Evolutionary conservation across 2,888 invertebrate species (phyloP).

Genomic region (Melanotus villosus): DNA sequence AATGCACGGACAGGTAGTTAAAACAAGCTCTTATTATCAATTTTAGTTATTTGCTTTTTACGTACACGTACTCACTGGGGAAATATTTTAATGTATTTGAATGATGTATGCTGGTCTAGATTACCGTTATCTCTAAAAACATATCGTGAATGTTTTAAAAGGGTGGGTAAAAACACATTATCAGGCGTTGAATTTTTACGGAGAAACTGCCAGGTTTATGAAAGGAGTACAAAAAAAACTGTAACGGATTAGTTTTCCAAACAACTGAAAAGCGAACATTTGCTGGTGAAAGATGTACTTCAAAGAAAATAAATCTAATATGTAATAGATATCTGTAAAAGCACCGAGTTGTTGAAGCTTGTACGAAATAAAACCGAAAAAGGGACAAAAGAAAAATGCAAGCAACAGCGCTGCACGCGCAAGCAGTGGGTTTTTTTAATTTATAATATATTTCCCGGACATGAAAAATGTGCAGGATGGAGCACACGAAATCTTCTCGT

Average conservation of each 20-base stretch:
- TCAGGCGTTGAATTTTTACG: not conserved
- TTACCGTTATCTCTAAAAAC: slow-evolving; percentile 21
- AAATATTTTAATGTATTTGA: slow-evolving; percentile 52
- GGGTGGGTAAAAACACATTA: not conserved
- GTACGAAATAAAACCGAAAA: not conserved
- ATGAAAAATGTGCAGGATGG: slow-evolving; percentile 34
- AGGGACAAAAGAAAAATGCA: slow-evolving; percentile 3
- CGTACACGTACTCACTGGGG: slow-evolving; percentile 45
- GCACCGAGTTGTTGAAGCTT: not conserved
- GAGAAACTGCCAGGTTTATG: no score
- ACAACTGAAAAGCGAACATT: no score
- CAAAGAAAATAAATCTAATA: no score
- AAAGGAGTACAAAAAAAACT: no score
- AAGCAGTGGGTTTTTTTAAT: slow-evolving; percentile 24
- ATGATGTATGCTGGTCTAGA: slow-evolving; percentile 27
- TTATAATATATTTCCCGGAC: slow-evolving; percentile 31
- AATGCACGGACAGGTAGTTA: not conserved
- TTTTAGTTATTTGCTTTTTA: slow-evolving; percentile 29
- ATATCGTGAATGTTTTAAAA: slow-evolving; percentile 6
- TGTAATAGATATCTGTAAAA: not conserved
- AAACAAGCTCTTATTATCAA: slow-evolving; percentile 30
- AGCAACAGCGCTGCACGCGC: slow-evolving; percentile 12
- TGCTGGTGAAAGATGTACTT: no score
- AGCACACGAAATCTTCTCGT: slow-evolving; percentile 33
- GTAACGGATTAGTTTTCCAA: no score